A percentile compares a stretch with the other conserved stretches of the same genome.
Conservation (phyloP, 2,797 vertebrate species). For the Gobio occitaniae region DNA sequence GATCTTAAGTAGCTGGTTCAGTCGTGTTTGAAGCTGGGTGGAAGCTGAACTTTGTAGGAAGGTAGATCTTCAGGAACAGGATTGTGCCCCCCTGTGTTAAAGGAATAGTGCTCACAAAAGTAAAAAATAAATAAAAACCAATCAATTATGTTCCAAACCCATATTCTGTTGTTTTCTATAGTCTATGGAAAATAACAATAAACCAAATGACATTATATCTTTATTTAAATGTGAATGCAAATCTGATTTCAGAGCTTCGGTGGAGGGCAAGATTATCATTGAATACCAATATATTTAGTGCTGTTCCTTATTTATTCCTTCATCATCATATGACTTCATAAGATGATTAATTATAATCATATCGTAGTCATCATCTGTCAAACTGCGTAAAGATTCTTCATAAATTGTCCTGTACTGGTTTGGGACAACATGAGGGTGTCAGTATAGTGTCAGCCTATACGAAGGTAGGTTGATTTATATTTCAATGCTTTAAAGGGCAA, state of each 20-base stretch:
- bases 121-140: accelerated
- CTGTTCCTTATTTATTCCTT: too few relatives aligned
- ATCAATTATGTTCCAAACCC: background rate
- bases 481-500: too few relatives aligned
- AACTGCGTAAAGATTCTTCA: background rate
- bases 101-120: too few relatives aligned
- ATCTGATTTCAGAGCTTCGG: background rate
- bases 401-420: background rate
- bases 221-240: background rate
- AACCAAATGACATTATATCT: background rate
- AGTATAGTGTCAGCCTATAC: too few relatives aligned
- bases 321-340: background rate
- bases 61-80: background rate
- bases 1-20: background rate
- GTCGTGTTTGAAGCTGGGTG: background rate
- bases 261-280: background rate
- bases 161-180: background rate
- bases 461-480: too few relatives aligned
- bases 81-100: background rate
- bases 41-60: background rate
- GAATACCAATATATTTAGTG: background rate
- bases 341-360: background rate
- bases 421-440: background rate
- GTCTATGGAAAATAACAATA: background rate
- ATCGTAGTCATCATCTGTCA: background rate